Conservation (phyloP, 2,888 invertebrate species). For the Lobophora halterata region DNA sequence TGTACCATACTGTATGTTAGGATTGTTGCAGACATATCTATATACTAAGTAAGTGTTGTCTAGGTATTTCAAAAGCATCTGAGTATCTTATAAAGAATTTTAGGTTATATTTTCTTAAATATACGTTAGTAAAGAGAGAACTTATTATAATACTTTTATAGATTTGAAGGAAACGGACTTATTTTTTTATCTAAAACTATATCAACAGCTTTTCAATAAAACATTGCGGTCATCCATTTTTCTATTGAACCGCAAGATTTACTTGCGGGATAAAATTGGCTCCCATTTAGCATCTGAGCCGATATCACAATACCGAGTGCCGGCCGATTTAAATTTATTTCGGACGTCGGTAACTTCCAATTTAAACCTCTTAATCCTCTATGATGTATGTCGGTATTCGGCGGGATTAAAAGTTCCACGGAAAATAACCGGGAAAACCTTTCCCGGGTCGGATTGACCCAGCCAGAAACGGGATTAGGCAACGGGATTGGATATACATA, state of each 20-base stretch:
- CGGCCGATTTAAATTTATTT: constrained; percentile 81
- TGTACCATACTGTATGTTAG: constrained; percentile 26
- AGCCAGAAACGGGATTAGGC: constrained; percentile 75
- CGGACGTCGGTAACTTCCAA: constrained; percentile 81
- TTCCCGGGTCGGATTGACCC: constrained; percentile 80
- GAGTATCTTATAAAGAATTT: too few species aligned
- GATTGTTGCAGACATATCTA: constrained; percentile 10
- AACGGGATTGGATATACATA: constrained; percentile 80
- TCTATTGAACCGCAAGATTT: constrained; percentile 61
- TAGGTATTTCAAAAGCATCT: too few species aligned
- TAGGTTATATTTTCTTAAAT: too few species aligned
- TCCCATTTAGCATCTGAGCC: constrained; percentile 74
- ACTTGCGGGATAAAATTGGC: constrained; percentile 70
- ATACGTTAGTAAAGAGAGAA: too few species aligned
- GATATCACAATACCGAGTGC: constrained; percentile 79
- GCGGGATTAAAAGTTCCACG: constrained; percentile 80
- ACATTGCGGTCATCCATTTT: constrained; percentile 40
- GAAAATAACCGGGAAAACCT: constrained; percentile 81
- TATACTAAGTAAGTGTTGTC: background rate
- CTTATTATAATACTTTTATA: too few species aligned
- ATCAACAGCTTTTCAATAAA: constrained; percentile 16
- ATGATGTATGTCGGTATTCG: constrained; percentile 81
- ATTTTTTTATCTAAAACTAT: too few species aligned
- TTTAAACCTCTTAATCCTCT: constrained; percentile 81
- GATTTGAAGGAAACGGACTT: too few species aligned